Base-by-base conservation (phyloP, 1,140 invertebrate species). In the Drosophila azteca region DNA sequence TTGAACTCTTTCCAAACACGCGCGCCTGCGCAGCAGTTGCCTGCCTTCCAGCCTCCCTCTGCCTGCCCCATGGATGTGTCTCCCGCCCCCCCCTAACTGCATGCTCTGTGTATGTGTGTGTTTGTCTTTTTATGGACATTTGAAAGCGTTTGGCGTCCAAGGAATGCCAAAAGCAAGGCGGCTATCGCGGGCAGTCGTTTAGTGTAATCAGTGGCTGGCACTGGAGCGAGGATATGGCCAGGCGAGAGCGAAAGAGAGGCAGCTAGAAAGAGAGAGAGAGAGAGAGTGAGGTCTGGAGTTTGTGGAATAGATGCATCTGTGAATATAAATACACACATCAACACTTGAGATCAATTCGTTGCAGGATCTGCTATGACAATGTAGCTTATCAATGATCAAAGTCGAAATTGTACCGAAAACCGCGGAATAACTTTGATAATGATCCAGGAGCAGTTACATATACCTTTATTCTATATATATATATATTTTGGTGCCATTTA, bases 1-100 rank as follows among this genome's bases (percentile, higher is more conserved):
- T 82, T 85, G 82, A 85, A 87, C 82, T 85, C 83, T 87, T 87
- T 81, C 55, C 82, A 70, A 75, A 87, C 81, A 77, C 81, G 77
- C 77, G 77, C 81, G 67, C 77, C 80, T 65, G 66, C 52, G 46
- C 77, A 74, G 76, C 71, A 44, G 66, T 55, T 63, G 50, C 61
- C 48, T 49, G 2, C 9, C 45, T 6, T 11, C 26, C 13, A 48
- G 20, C 15, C 26, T 26, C 9, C 35, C 20, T 46, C 20, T 46
- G 49, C 63, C 63, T 35, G n/a, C 39, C 29, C 53, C 65, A 24
- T 7, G 29, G 29, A 29, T 29, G 29, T 6, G 7, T 8, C 7
- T 6, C 26, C 26, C 7, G 24, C 13, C 55, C 39, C 55, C 39
- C 41, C 13, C 29, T 29, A 6, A 31, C 22, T 24, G 44, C n/a